These are phyloP conservation scores for Neocrepidodera transversa DNA, from an alignment of 2,888 invertebrate genomes.

Conservation along the genomic window DNA sequence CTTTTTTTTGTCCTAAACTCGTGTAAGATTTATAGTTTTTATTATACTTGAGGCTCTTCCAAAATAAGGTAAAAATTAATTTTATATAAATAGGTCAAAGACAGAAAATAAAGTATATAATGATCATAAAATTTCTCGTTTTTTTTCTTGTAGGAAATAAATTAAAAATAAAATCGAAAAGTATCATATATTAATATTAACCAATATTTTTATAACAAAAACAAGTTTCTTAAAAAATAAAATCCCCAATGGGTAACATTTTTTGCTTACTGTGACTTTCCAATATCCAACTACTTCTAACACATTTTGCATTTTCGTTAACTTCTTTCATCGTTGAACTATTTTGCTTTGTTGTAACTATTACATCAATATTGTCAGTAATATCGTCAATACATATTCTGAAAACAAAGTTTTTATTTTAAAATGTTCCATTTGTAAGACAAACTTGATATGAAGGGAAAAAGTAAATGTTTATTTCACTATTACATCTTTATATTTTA, in stretches of 20 bases:
- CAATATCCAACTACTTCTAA: conserved; percentile 69
- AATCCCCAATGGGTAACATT: conserved; percentile 46
- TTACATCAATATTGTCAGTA: conserved; percentile 48
- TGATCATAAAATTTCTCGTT: too few relatives aligned
- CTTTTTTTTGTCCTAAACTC: too few relatives aligned
- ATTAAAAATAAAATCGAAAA: too few relatives aligned
- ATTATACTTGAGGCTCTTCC: conserved; percentile 23
- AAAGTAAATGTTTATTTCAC: too few relatives aligned
- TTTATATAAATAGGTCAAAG: conserved; percentile 16
- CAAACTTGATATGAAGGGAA: too few relatives aligned
- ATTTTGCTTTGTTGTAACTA: conserved; percentile 49
- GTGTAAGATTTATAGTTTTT: conserved; percentile 22
- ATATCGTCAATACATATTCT: conserved; percentile 51
- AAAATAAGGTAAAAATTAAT: conserved; percentile 15
- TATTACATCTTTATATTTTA: too few relatives aligned
- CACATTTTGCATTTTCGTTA: conserved; percentile 52
- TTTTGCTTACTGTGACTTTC: conserved; percentile 63
- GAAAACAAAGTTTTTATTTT: conserved; percentile 26
- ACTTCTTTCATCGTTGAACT: conserved; percentile 45
- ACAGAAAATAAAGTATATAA: conserved; percentile 5
- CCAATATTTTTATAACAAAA: too few relatives aligned
- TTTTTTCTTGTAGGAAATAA: too few relatives aligned
- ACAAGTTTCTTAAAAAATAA: too few relatives aligned
- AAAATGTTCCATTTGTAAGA: too few relatives aligned
- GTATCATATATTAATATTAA: too few relatives aligned